Conservation (phyloP, 2,113 vertebrate species). For the Thalassarche chlororhynchos region DNA sequence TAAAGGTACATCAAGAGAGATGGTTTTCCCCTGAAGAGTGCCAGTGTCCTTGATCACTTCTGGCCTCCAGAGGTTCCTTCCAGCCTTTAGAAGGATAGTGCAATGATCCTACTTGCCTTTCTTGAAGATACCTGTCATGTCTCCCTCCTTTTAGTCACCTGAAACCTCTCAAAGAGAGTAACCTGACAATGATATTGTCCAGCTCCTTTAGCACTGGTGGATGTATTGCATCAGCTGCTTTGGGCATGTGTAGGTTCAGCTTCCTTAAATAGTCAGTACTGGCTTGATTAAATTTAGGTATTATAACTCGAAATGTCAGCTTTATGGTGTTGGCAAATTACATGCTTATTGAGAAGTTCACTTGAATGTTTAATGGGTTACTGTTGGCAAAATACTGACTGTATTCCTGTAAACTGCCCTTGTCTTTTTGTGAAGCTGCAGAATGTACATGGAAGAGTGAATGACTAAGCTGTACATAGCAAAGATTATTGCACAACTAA, state of each 20-base stretch:
- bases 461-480: background rate
- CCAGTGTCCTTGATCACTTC: background rate
- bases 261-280: background rate
- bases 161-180: background rate
- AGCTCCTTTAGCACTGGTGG: background rate
- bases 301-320: background rate
- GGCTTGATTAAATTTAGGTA: background rate
- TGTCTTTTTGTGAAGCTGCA: background rate
- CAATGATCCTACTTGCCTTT: background rate
- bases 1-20: background rate
- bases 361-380: background rate
- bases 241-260: background rate
- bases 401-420: background rate
- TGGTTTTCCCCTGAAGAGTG: background rate
- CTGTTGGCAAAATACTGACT: background rate
- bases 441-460: background rate
- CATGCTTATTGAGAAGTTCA: background rate
- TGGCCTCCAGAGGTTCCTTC: background rate
- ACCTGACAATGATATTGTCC: background rate
- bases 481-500: background rate
- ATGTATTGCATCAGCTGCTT: accelerated
- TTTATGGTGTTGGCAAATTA: background rate
- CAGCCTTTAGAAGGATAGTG: background rate
- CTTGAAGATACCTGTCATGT: background rate
- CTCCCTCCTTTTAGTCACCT: background rate